Base-by-base conservation (phyloP, 35 echinoderm and acorn worm species). In the Ophioderma brevispina region DNA sequence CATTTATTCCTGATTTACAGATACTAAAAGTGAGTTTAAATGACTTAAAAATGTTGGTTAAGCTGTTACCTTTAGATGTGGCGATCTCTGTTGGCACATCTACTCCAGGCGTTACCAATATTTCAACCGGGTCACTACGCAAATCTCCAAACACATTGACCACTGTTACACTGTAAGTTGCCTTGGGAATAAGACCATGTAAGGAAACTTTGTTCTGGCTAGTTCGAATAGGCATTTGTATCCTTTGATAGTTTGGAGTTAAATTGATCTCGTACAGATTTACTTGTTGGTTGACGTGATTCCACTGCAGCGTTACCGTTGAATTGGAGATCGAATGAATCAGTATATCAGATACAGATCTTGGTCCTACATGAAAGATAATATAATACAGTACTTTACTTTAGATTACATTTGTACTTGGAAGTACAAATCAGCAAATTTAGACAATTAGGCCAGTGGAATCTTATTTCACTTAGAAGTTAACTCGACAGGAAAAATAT, bases 121-220 rank as follows among this genome's bases (percentile, higher is more conserved):
- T 64, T 21, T 85, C 83, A 8, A 59, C 55, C 15, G 83, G 83
- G 13, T 70, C 83, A 37, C 83, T 85, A 34, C 35, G 35, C 19
- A 63, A 85, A 13, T 33, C 25, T 17, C 28, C 83, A 40, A 64
- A 85, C 31, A 85, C 63, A 21, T 49, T 36, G 35, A 85, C 83
- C 83, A 85, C 83, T 33, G 83, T 43, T 30, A 85, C 83, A 33
- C 63, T 59, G 32, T 85, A 85, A 37, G 83, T 85, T 4, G 55
- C 39, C 55, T 35, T 63, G 32, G 83, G 83, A n/a, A 64, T 35
- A 11, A 85, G 83, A 32, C 83, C 32, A 36, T 64, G 14, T 13
- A 85, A 34, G 1, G 52, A 36, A 32, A 85, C 50, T 40, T 85
- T 35, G 32, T 30, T 64, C 35, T 5, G 14, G 13, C 10, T 19